Evolutionary conservation across 1,140 invertebrate species (phyloP), one percentile per base, ranked within the genome.

Genomic region (Sitophilus oryzae): DNA sequence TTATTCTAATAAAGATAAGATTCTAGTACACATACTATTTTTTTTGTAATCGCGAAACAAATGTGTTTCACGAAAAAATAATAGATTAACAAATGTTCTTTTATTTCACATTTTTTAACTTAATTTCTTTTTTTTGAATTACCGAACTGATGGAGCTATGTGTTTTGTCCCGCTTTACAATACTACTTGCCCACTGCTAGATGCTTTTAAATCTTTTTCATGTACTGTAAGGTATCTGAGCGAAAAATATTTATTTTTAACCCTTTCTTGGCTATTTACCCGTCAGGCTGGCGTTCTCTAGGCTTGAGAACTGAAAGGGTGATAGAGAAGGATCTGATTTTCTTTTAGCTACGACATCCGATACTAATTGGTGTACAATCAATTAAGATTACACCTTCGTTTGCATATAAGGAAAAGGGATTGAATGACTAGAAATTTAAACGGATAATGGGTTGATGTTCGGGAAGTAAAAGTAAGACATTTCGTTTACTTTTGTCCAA

Each of bases 361-460:
- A 55, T 55, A 55, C 52, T 55, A 55, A 55, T 55, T 55, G 52
- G 36, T 55, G 44, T 55, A 55, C 44, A 21, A 55, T 47, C 43
- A 55, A 55, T 55, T 55, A 48, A 34, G 52, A 55, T 47, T 55
- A 55, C 52, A 55, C 52, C 52, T 55, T 47, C 35, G 44, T 55
- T 55, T 55, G 52, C 52, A 55, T 55, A 55, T 47, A 55, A 30
- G 25, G 25, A 30, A 5, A 11, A 30, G 11, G 11, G 25, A 30
- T 30, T 30, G 25, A 30, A 30, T 30, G 25, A 30, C 25, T n/a
- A n/a, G n/a, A n/a, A n/a, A n/a, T n/a, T n/a, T n/a, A n/a, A n/a
- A n/a, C n/a, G n/a, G n/a, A n/a, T n/a, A n/a, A n/a, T n/a, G n/a
- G n/a, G n/a, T n/a, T n/a, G n/a, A n/a, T n/a, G n/a, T n/a, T n/a